Base-by-base conservation (phyloP, 2,797 vertebrate genomes). In the Menidia menidia region DNA sequence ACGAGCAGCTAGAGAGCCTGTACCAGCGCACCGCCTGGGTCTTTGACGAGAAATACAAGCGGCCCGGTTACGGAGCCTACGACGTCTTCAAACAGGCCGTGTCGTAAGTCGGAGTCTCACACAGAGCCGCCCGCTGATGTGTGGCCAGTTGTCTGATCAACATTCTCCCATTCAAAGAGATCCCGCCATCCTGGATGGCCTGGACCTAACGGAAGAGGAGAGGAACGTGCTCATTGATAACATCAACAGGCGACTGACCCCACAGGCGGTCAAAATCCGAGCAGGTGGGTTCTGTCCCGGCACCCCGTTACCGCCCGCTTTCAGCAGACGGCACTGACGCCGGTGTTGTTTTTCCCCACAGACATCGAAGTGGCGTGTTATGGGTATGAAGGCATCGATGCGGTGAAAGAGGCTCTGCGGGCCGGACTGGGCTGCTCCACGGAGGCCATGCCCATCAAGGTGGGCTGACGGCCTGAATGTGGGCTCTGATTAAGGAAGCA, bases 351-450 rank as follows among this genome's bases (percentile, higher is more conserved):
- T 15, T 2, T 30, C 31, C 16, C 39, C 39, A 51, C 84, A 99
- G 98, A 99, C 89, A 99, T 99, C 76, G 98, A 99, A 82, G 98
- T 99, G 76, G 97, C 98, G 5, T 99, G 98, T 90, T 99, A 99
- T 11, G 98, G 98, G 42, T 99, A 99, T 50, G 98, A 99, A 88
- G 98, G 98, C 50, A 99, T 99, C 8, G 97, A 99, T 88, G 98
- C 98, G 0, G 97, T 99, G 54, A 99, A 99, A 92, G 98, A 97
- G 52, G 97, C 98, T 54, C 89, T 99, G 91, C 94, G 96, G 90
- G 97, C 97, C 2, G 98, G 98, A 32, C 93, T 99, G 16, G 89
- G 91, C 84, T 99, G 98, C 90, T 98, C 98, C 75, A 99, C 98
- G 0, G 98, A 99, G 73, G 95, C 92, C 62, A 99, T 99, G 98